These are phyloP conservation scores for Zygaena filipendulae DNA, from an alignment of 2,888 invertebrate species.

Conservation along the genomic window DNA sequence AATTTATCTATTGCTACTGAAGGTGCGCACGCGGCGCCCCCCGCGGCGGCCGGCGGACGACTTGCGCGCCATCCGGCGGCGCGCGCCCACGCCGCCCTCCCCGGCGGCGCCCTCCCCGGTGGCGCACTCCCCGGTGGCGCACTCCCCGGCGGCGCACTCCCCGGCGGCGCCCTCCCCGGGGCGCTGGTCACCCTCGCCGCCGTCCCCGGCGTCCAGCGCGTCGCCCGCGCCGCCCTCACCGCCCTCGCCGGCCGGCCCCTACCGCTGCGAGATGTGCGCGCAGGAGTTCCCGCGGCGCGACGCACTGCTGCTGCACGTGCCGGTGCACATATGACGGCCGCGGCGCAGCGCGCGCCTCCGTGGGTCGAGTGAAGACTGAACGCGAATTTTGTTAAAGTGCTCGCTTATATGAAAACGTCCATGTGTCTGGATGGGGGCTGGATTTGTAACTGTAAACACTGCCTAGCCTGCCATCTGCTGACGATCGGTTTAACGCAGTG, in stretches of 20 bases:
- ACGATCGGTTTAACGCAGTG: too few species aligned
- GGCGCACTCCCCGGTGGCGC: constrained; percentile 11
- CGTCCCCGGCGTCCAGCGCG: constrained; percentile 12
- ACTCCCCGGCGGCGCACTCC: too few species aligned
- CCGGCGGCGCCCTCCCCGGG: constrained; percentile 11
- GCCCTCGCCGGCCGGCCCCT: constrained; percentile 54
- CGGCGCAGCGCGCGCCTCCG: constrained; percentile 4
- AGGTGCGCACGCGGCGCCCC: constrained; percentile 36
- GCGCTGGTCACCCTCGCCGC: constrained; percentile 13
- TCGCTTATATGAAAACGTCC: too few species aligned
- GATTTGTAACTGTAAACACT: too few species aligned
- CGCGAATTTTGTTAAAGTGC: too few species aligned
- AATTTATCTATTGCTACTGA: too few species aligned
- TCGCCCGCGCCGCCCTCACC: constrained; percentile 9
- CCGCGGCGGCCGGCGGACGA: constrained; percentile 53
- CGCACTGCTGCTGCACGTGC: constrained; percentile 79
- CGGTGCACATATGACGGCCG: constrained; percentile 79
- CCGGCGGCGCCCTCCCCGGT: constrained; percentile 13
- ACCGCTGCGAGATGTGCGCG: constrained; percentile 86
- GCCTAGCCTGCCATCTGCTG: too few species aligned
- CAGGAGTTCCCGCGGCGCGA: constrained; percentile 79
- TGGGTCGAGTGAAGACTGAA: neutral
- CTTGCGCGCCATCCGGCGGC: constrained; percentile 39
- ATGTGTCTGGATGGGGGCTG: too few species aligned
- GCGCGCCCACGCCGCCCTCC: constrained; percentile 15